phyloP scores from a whole-genome alignment of 1,140 invertebrate genomes.

The Gerris buenoi region DNA sequence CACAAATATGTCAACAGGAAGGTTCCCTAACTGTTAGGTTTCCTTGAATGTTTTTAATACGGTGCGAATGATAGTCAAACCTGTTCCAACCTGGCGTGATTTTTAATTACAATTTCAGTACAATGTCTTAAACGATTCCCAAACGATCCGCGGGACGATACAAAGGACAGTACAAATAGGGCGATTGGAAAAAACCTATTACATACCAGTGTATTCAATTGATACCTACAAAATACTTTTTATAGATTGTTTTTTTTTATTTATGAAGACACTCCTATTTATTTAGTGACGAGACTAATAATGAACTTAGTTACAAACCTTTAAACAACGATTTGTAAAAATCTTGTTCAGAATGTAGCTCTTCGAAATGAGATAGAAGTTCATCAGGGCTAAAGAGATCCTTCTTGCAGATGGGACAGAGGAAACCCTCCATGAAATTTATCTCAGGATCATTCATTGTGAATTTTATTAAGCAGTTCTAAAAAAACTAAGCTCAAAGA shows the following conservation, averaged over 20 bases:
- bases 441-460: not conserved
- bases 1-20: no score
- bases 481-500: no score
- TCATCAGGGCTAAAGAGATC: constrained; percentile 69
- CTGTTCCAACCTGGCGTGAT: no score
- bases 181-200: not conserved
- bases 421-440: constrained; percentile 61
- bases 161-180: not conserved
- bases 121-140: not conserved
- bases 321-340: constrained; percentile 80
- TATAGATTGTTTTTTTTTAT: not conserved
- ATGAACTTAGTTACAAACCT: constrained; percentile 34
- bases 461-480: no score
- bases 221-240: not conserved
- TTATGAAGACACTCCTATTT: not conserved
- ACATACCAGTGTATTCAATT: not conserved
- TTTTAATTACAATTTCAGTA: no score
- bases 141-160: not conserved
- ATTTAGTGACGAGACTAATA: not conserved
- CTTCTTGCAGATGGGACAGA: constrained; percentile 83
- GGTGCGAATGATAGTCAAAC: no score
- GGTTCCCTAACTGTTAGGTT: no score
- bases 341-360: constrained; percentile 72
- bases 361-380: constrained; percentile 75
- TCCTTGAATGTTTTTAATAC: no score